Percentiles rank a stretch among this genome's conserved stretches.
phyloP scores from a whole-genome alignment of 2,888 invertebrate genomes.

The Dasypolia templi region DNA sequence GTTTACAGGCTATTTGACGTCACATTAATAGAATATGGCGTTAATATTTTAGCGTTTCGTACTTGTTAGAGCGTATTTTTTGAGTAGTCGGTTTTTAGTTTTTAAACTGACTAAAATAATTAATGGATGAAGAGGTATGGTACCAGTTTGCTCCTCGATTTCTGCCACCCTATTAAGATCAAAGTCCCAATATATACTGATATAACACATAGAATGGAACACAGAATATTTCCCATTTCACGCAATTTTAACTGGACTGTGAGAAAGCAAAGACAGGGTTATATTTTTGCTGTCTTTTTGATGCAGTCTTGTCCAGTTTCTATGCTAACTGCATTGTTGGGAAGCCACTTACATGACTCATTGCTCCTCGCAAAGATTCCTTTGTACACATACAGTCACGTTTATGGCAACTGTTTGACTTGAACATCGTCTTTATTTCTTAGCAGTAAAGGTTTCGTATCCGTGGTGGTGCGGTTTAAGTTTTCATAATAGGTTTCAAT shows the following conservation, averaged over 20 bases:
- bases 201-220: neutral
- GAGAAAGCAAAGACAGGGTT: neutral
- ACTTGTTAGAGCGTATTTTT: no score
- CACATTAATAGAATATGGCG: no score
- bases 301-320: slow-evolving; percentile 17
- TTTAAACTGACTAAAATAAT: no score
- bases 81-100: no score
- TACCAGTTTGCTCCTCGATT: no score
- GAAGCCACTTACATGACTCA: slow-evolving; percentile 50
- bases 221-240: neutral
- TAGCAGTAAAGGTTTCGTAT: neutral
- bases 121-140: no score
- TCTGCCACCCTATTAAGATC: no score
- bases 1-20: no score
- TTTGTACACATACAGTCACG: slow-evolving; percentile 22
- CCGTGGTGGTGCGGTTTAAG: no score
- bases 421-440: neutral
- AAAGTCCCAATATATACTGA: no score
- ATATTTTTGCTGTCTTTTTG: neutral
- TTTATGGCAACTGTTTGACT: neutral
- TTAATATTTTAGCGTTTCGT: no score
- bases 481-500: no score
- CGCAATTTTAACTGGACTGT: neutral
- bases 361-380: slow-evolving; percentile 11
- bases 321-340: slow-evolving; percentile 35